Evolutionary conservation across 2,113 vertebrate genomes (phyloP), one percentile per base, ranked within the genome.

Genomic region (Coregonus clupeaformis): DNA sequence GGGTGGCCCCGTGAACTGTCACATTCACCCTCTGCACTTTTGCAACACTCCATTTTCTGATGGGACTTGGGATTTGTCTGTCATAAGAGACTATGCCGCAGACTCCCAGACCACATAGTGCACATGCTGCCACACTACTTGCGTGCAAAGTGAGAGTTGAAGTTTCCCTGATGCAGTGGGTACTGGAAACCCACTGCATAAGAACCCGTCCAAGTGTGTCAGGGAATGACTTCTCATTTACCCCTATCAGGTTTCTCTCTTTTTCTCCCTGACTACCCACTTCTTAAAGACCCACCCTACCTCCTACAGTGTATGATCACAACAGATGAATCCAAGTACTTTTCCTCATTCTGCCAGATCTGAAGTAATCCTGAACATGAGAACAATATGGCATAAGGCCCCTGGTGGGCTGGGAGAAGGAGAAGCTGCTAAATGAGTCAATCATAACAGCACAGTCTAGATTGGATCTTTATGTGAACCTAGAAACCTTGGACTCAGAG

Each of bases 371-470:
- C 74, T 72, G 77, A 76, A 82, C 77, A 77, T 74, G 74, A 84
- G 81, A 84, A 85, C 84, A 84, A 71, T 72, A 74, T 78, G 80
- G 74, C 76, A 30, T 73, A 79, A 57, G 73, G 73, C 66, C 78
- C 36, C 78, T 25, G 29, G 77, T 49, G 81, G 78, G 75, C 78
- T 67, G 71, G 80, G 68, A 71, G 36, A 42, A 42, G 5, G 65
- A 76, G 71, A 30, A 22, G 67, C 73, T 85, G 84, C 84, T 84
- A 88, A 82, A 83, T 82, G 80, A 85, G 73, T 82, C 84, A 68
- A 80, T 77, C 79, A 60, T 79, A 84, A 85, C 77, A 71, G 67
- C 25, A 63, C 68, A 66, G 76, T 81, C 82, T 72, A 65, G 80
- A 87, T 75, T 7, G 57, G 55, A 87, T 84, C 82, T 80, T 84